A percentile compares a stretch with the other conserved stretches of the same genome.
phyloP scores from a whole-genome alignment of 1,140 invertebrate species.

The Araneus ventricosus region DNA sequence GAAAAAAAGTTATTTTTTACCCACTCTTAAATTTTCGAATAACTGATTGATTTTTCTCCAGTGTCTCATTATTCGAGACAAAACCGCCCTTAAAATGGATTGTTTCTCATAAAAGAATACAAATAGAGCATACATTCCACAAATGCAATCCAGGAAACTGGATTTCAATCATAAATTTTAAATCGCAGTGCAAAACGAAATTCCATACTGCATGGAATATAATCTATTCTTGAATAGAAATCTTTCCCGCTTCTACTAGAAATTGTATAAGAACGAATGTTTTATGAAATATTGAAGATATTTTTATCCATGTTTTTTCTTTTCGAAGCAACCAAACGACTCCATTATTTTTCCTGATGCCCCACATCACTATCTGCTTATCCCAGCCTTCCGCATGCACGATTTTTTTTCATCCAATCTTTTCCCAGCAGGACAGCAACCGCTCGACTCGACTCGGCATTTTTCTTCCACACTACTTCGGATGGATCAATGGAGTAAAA shows the following conservation, averaged over 20 bases:
- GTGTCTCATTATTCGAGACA: too few relatives aligned
- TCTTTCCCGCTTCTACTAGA: neutral
- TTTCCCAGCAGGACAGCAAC: neutral
- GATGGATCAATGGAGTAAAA: neutral
- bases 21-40: too few relatives aligned
- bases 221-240: neutral
- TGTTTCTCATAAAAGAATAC: neutral
- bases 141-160: neutral
- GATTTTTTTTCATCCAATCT: conserved; percentile 35
- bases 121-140: neutral
- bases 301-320: conserved; percentile 4
- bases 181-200: neutral
- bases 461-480: neutral
- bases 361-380: conserved; percentile 35
- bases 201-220: neutral
- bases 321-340: conserved; percentile 8
- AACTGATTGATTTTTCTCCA: too few relatives aligned
- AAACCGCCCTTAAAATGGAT: too few relatives aligned
- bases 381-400: conserved; percentile 10
- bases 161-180: conserved; percentile 6
- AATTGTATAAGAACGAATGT: neutral
- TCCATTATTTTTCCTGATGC: conserved; percentile 33
- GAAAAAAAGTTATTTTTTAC: too few relatives aligned
- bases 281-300: conserved; percentile 26
- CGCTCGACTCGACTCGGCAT: conserved; percentile 11